These are phyloP conservation scores for Bradynema listronoti DNA, from an alignment of 1,140 invertebrate species.

Conservation along the genomic window DNA sequence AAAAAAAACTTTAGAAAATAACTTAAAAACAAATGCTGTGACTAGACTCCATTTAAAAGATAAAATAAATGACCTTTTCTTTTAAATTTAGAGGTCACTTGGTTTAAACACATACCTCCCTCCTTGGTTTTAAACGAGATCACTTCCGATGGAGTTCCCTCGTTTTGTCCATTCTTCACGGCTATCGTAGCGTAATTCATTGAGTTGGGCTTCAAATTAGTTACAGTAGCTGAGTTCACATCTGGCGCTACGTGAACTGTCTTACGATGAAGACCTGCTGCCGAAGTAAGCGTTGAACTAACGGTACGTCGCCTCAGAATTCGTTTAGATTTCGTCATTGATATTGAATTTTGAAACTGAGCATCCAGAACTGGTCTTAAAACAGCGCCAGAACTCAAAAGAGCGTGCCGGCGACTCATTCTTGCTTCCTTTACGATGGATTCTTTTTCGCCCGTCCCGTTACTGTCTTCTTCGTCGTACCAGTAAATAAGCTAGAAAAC, in stretches of 20 bases:
- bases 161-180: slow-evolving; percentile 79
- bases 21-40: background rate
- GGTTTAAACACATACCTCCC: slow-evolving; percentile 69
- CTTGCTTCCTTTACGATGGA: background rate
- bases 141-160: slow-evolving; percentile 77
- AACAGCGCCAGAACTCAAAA: background rate
- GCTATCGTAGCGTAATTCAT: slow-evolving; percentile 75
- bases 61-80: too few species aligned
- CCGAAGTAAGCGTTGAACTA: slow-evolving; percentile 1
- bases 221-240: slow-evolving; percentile 69
- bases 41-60: too few species aligned
- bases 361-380: background rate
- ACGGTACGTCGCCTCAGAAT: background rate
- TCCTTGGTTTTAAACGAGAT: slow-evolving; percentile 80
- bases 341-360: too few species aligned
- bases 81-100: too few species aligned
- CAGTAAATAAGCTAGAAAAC: slow-evolving; percentile 44
- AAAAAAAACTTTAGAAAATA: background rate
- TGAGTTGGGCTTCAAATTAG: slow-evolving; percentile 78
- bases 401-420: background rate
- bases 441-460: slow-evolving; percentile 26
- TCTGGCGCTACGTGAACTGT: slow-evolving; percentile 57
- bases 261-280: slow-evolving; percentile 18
- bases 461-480: slow-evolving; percentile 43
- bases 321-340: background rate